A percentile compares a stretch with the other conserved stretches of the same genome.
phyloP scores from a whole-genome alignment of 2,113 vertebrate genomes.

The Mirza zaza region DNA sequence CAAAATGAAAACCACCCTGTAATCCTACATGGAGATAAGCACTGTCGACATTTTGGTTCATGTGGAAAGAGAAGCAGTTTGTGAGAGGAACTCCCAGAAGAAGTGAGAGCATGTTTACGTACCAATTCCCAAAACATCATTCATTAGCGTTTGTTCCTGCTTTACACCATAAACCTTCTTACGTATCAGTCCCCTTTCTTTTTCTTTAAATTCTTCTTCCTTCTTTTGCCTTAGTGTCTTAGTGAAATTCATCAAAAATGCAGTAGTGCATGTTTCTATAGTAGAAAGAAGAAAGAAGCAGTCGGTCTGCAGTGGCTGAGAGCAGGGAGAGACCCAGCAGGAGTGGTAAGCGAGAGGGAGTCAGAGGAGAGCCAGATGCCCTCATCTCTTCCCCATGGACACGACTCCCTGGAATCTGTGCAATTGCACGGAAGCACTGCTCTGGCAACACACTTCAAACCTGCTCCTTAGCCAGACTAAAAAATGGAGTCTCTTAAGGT shows the following conservation, averaged over 20 bases:
- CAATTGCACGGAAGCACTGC: neutral
- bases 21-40: neutral
- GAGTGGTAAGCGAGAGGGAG: neutral
- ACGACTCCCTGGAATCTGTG: fast-evolving
- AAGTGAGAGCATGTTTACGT: neutral
- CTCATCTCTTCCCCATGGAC: fast-evolving
- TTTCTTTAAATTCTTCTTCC: neutral
- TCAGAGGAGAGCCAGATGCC: neutral
- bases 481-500: neutral
- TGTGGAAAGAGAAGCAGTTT: neutral
- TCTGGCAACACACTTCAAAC: neutral
- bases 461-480: neutral
- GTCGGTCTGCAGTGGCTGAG: neutral
- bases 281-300: neutral
- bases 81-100: neutral
- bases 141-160: neutral
- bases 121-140: neutral
- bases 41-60: neutral
- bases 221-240: neutral
- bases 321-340: neutral
- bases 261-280: neutral
- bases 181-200: neutral
- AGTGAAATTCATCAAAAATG: neutral
- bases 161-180: neutral
- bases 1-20: neutral